Evolutionary conservation across 2,113 vertebrate genomes (phyloP).

Genomic region (Aspiorhynchus laticeps): DNA sequence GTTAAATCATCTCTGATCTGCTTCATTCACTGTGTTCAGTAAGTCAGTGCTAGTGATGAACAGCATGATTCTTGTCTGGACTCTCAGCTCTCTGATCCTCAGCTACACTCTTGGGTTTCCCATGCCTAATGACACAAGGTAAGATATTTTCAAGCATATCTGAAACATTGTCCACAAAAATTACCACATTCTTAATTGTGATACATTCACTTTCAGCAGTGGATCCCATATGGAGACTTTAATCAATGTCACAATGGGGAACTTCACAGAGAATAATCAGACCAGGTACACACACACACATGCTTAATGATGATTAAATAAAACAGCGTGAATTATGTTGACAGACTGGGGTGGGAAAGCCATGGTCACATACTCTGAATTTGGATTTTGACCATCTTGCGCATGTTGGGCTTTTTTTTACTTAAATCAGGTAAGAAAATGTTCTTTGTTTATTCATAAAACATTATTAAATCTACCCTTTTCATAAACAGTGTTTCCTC

Average conservation of each 20-base stretch:
- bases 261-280: neutral
- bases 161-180: neutral
- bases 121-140: neutral
- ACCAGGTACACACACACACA: neutral
- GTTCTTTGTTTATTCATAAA: neutral
- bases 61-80: slow-evolving; percentile 42
- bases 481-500: neutral
- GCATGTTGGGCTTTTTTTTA: neutral
- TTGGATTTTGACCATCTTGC: neutral
- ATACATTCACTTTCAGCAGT: neutral
- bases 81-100: slow-evolving; percentile 41
- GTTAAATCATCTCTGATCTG: neutral
- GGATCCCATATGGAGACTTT: neutral
- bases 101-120: neutral
- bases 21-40: neutral
- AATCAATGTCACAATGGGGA: neutral
- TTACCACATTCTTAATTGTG: neutral
- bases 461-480: neutral
- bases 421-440: neutral
- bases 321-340: neutral
- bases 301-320: neutral
- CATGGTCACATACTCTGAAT: neutral
- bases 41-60: neutral
- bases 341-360: no score
- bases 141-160: neutral